A percentile compares a stretch with the other conserved stretches of the same genome.
phyloP scores from a whole-genome alignment of 2,888 invertebrate genomes.

The Phlogophora meticulosa region DNA sequence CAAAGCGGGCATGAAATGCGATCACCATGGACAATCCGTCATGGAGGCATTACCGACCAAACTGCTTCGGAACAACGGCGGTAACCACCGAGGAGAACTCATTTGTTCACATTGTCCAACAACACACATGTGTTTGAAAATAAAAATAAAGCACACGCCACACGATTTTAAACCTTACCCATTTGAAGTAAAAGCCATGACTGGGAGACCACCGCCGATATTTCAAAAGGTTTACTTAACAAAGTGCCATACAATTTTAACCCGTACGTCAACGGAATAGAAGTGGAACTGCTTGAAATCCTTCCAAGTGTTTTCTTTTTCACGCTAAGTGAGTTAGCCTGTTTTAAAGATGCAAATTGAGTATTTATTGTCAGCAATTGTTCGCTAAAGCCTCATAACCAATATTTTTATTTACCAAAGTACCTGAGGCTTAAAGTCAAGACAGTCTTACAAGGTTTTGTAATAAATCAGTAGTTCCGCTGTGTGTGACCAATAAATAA shows the following conservation, averaged over 20 bases:
- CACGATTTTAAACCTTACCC: constrained; percentile 28
- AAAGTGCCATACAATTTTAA: constrained; percentile 20
- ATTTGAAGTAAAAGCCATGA: neutral
- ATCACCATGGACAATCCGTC: constrained; percentile 52
- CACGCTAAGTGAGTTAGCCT: constrained; percentile 45
- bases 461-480: neutral
- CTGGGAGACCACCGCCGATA: neutral
- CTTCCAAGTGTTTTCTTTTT: constrained; percentile 42
- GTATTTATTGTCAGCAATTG: constrained; percentile 54
- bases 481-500: neutral
- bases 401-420: constrained; percentile 61
- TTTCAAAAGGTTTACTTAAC: neutral
- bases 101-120: constrained; percentile 50
- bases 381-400: constrained; percentile 63
- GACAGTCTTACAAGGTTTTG: neutral
- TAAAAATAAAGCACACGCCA: constrained; percentile 10
- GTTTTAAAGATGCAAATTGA: constrained; percentile 58
- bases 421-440: constrained; percentile 19
- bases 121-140: constrained; percentile 22
- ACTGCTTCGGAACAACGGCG: constrained; percentile 53
- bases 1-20: constrained; percentile 58
- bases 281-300: constrained; percentile 1
- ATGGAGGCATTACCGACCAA: constrained; percentile 48
- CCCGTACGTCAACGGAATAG: constrained; percentile 22
- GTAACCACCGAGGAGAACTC: constrained; percentile 50